Conservation (phyloP, 2,797 vertebrate genomes). For the Silurus aristotelis region DNA sequence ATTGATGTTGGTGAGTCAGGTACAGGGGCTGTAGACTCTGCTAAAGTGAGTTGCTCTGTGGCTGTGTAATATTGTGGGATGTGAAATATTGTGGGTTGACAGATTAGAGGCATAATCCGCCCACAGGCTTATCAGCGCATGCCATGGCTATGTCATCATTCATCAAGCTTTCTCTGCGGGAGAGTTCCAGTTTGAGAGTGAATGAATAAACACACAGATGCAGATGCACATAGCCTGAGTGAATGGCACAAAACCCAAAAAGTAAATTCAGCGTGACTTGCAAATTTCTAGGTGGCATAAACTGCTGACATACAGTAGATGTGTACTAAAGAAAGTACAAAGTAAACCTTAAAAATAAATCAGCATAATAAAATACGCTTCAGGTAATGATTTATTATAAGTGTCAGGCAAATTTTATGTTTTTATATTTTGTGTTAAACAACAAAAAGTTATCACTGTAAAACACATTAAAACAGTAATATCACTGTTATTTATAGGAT, state of each 20-base stretch:
- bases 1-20: conserved; percentile 28
- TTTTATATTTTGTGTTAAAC: background rate
- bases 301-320: conserved; percentile 30
- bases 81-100: conserved; percentile 44
- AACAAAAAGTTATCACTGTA: background rate
- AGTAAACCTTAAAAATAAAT: conserved; percentile 28
- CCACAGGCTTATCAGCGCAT: conserved; percentile 57
- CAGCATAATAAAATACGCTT: background rate
- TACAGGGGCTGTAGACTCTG: conserved; percentile 34
- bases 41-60: conserved; percentile 20
- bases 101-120: conserved; percentile 57
- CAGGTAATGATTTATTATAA: conserved; percentile 3
- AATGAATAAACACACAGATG: conserved; percentile 44
- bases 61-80: conserved; percentile 40
- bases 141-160: conserved; percentile 56
- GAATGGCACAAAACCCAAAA: conserved; percentile 37
- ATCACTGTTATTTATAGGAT: too few species aligned
- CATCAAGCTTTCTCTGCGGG: conserved; percentile 40
- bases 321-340: background rate
- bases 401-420: background rate
- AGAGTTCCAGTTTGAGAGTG: conserved; percentile 49
- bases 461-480: too few species aligned
- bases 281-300: conserved; percentile 20
- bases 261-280: conserved; percentile 48
- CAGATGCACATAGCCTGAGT: conserved; percentile 35